Conservation (phyloP, 2,113 vertebrate genomes). For the Chaenogobius annularis region DNA sequence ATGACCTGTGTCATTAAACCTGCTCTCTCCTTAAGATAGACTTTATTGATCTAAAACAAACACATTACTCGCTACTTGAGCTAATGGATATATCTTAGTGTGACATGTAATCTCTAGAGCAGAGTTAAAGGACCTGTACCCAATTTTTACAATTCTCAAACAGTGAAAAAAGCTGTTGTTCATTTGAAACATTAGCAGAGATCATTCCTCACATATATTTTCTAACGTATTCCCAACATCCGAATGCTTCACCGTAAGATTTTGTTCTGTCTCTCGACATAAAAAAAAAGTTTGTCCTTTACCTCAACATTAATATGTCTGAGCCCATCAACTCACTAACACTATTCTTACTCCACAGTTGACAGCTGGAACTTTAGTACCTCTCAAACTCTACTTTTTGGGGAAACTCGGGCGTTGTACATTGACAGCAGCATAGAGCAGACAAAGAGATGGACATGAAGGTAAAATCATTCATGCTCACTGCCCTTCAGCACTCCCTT, state of each 20-base stretch:
- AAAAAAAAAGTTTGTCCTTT: not conserved
- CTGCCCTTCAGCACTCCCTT: not conserved
- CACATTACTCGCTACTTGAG: slow-evolving; percentile 13
- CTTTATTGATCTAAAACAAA: slow-evolving; percentile 40
- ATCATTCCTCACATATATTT: no score
- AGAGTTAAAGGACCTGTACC: not conserved
- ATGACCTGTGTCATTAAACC: slow-evolving; percentile 38
- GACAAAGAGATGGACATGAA: slow-evolving; percentile 6
- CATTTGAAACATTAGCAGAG: no score
- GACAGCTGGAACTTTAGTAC: not conserved
- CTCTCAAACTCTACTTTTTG: slow-evolving; percentile 4
- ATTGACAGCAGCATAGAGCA: not conserved
- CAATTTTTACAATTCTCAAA: not conserved
- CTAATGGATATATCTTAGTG: not conserved
- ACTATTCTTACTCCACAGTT: not conserved
- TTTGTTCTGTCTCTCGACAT: no score
- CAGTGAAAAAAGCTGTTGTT: not conserved
- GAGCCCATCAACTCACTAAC: slow-evolving; percentile 14
- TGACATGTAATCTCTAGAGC: not conserved
- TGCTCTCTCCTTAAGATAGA: slow-evolving; percentile 15
- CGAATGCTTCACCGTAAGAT: no score
- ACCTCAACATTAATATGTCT: slow-evolving; percentile 10
- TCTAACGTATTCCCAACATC: no score
- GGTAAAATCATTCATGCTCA: slow-evolving; percentile 5
- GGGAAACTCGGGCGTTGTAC: not conserved